These are phyloP conservation scores for Rhombomys opimus DNA, from an alignment of 2,113 vertebrate species.

Conservation along the genomic window DNA sequence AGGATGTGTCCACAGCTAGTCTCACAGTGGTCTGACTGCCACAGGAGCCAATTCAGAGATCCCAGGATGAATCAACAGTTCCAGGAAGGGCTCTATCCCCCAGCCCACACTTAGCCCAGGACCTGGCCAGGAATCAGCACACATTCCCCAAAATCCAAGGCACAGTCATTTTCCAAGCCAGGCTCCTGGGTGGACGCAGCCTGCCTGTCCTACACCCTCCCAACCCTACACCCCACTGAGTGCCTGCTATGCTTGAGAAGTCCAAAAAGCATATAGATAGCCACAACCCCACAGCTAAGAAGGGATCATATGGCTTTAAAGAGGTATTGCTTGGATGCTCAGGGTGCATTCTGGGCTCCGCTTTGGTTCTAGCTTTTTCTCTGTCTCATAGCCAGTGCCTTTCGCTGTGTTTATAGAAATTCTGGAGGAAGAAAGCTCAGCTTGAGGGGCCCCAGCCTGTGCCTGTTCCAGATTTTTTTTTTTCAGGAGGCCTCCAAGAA, in stretches of 20 bases:
- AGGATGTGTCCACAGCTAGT: constrained; percentile 50
- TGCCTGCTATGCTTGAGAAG: neutral
- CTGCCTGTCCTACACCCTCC: neutral
- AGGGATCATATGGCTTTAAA: constrained; percentile 41
- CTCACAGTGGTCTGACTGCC: neutral
- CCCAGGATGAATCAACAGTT: constrained; percentile 59
- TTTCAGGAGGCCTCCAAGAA: constrained; percentile 6
- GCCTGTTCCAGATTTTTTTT: neutral
- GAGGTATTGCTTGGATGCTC: constrained; percentile 44
- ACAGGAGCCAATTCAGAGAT: neutral
- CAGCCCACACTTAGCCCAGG: constrained; percentile 40
- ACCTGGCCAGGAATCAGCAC: constrained; percentile 23
- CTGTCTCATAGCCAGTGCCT: neutral
- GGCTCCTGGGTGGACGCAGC: neutral
- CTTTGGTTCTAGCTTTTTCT: constrained; percentile 45
- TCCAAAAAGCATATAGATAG: neutral
- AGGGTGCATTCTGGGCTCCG: neutral
- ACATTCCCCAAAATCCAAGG: neutral
- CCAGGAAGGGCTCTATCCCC: constrained; percentile 67
- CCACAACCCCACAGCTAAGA: neutral
- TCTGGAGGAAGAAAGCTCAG: neutral
- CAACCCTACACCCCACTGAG: neutral
- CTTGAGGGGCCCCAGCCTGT: neutral
- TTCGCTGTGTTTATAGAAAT: neutral
- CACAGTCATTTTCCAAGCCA: neutral